These are phyloP conservation scores for Gila robusta DNA, from an alignment of 2,797 vertebrate species.

Conservation along the genomic window DNA sequence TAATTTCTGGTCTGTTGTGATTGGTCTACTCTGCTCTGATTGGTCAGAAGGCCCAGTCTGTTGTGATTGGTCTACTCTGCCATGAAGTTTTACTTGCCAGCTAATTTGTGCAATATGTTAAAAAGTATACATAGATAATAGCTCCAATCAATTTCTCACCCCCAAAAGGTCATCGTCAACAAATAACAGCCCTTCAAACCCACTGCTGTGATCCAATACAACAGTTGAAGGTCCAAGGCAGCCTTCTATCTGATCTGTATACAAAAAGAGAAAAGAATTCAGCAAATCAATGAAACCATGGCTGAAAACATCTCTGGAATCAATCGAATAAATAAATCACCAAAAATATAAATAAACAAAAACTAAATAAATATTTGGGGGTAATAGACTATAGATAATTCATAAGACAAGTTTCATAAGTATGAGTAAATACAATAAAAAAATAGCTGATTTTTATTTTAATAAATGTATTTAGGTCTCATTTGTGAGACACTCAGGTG, in stretches of 20 bases:
- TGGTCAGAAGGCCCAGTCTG: too few relatives aligned
- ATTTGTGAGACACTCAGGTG: background rate
- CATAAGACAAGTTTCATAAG: too few relatives aligned
- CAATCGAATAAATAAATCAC: background rate
- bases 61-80: too few relatives aligned
- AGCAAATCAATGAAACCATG: background rate
- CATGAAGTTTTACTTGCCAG: background rate
- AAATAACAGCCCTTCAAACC: slow-evolving; percentile 95
- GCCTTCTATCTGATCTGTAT: slow-evolving; percentile 86
- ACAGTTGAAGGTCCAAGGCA: slow-evolving; percentile 91
- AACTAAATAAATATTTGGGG: background rate
- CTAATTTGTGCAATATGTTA: too few relatives aligned
- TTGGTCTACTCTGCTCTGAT: too few relatives aligned
- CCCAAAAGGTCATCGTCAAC: slow-evolving; percentile 97
- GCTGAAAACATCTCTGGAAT: background rate
- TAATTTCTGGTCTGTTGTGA: background rate
- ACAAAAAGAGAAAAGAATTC: background rate
- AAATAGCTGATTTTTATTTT: background rate
- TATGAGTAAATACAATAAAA: background rate
- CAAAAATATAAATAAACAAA: background rate
- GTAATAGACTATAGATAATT: background rate
- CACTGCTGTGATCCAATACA: slow-evolving; percentile 94
- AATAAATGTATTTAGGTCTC: background rate
- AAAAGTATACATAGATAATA: too few relatives aligned
- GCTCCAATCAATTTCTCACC: slow-evolving; percentile 76